Conservation (phyloP, 30 jellyfish, hydroid and myxozoan genomes). For the Aurelia aurita complex sp. Pacific region DNA sequence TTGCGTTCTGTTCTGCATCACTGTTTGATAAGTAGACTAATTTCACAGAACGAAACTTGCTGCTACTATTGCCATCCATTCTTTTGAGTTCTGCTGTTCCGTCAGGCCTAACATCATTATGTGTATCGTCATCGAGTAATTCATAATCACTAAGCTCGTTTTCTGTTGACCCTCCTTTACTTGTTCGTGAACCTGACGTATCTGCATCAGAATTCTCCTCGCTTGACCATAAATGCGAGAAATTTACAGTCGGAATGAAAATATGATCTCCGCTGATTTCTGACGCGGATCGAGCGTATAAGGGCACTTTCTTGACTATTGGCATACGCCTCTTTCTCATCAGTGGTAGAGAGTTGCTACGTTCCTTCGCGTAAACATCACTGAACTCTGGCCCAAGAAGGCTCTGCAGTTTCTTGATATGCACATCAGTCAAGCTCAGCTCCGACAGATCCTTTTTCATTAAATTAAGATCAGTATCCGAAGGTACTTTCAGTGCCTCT, state of each 20-base stretch:
- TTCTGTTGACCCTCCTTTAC: conserved; percentile 16
- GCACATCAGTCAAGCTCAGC: conserved; percentile 6
- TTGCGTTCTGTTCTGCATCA: no score
- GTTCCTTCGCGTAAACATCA: conserved; percentile 16
- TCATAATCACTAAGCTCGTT: conserved; percentile 49
- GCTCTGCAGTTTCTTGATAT: conserved; percentile 31
- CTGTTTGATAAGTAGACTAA: not conserved
- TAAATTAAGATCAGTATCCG: conserved; percentile 9
- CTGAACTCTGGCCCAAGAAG: conserved; percentile 58
- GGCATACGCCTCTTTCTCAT: conserved; percentile 8
- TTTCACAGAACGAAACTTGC: not conserved
- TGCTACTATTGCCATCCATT: not conserved
- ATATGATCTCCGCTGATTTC: not conserved
- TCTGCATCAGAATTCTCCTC: conserved; percentile 23
- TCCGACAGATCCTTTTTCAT: not conserved
- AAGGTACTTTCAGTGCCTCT: conserved; percentile 1
- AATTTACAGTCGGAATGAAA: no score
- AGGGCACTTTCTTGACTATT: not conserved
- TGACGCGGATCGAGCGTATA: not conserved
- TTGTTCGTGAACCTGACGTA: conserved; percentile 2
- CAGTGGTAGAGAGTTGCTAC: conserved; percentile 54
- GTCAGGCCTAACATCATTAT: no score
- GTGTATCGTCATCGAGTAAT: not conserved
- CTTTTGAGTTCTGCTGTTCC: not conserved
- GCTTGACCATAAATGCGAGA: not conserved